phyloP scores from a whole-genome alignment of 2,888 invertebrate species.

The Rapana venosa region DNA sequence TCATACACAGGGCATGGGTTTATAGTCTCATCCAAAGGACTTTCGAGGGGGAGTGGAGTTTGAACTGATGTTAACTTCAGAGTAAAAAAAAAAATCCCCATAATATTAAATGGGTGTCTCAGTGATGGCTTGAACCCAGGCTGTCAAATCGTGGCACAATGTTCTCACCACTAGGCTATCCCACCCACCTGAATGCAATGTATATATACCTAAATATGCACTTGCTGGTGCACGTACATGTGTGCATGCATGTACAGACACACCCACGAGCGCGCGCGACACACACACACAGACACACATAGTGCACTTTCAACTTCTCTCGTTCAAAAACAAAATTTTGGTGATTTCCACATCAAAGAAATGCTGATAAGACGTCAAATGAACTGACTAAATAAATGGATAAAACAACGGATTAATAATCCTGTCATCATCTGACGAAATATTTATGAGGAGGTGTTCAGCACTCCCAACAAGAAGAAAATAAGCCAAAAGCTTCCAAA shows the following conservation, averaged over 20 bases:
- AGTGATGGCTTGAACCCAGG: no score
- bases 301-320: not conserved
- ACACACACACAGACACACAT: not conserved
- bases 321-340: not conserved
- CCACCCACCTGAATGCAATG: no score
- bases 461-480: not conserved
- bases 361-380: no score
- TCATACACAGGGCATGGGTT: no score
- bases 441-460: conserved; percentile 3
- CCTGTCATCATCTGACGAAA: not conserved
- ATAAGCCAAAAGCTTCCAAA: not conserved
- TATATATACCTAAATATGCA: not conserved
- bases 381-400: no score
- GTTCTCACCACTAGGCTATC: no score
- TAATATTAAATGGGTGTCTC: no score
- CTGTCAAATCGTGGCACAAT: no score
- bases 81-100: no score
- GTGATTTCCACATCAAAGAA: not conserved
- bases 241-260: not conserved
- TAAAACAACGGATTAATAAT: not conserved
- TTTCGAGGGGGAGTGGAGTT: no score
- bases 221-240: not conserved
- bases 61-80: no score
- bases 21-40: no score
- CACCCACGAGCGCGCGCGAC: not conserved